These are phyloP conservation scores for Microcebus jonahi DNA, from an alignment of 2,113 vertebrate genomes.

Conservation along the genomic window DNA sequence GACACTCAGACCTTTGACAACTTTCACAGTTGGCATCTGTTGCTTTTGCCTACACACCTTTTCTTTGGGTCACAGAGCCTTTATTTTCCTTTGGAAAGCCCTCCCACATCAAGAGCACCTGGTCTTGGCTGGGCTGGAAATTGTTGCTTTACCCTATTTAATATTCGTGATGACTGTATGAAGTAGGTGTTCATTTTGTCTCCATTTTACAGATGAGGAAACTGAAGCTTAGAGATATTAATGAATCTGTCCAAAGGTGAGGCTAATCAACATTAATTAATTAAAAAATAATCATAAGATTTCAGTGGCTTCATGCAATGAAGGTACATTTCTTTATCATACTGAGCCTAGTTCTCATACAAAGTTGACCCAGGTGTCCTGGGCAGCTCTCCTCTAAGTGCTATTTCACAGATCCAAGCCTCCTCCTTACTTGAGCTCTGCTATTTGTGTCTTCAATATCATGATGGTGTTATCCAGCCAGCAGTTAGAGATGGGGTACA, in stretches of 20 bases:
- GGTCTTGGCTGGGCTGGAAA: not conserved
- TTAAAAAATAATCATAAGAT: conserved; percentile 2
- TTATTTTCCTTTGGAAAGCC: not conserved
- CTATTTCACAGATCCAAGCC: not conserved
- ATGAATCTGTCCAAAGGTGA: not conserved
- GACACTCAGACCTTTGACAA: not conserved
- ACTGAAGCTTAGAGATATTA: not conserved
- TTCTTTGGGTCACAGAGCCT: not conserved
- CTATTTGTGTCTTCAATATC: not conserved
- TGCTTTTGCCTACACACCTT: not conserved
- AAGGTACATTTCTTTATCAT: not conserved
- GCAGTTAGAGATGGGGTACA: not conserved
- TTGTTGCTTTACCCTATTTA: not conserved
- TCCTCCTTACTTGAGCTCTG: not conserved
- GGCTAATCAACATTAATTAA: not conserved
- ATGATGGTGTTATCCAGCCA: too few species aligned
- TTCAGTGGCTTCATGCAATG: not conserved
- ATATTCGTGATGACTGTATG: not conserved
- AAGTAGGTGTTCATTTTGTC: not conserved
- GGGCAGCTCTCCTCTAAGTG: not conserved
- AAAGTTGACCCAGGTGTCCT: not conserved
- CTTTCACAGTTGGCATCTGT: not conserved
- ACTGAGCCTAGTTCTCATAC: not conserved
- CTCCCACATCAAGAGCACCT: not conserved
- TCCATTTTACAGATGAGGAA: not conserved